These are phyloP conservation scores for Urechis unicinctus DNA, from an alignment of 2,888 invertebrate species.

Conservation along the genomic window DNA sequence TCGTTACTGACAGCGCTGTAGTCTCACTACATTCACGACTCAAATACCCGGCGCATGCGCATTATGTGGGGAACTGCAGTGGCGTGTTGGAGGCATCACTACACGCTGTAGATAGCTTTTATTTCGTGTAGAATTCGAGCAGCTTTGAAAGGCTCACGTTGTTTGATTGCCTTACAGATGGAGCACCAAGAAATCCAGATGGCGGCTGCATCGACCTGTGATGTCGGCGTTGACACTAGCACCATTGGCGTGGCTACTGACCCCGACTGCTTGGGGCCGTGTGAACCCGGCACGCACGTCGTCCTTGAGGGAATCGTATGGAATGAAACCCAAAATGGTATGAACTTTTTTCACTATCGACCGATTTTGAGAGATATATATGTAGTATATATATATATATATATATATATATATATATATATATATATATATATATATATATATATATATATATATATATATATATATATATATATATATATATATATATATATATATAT, in stretches of 20 bases:
- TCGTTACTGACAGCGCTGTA: too few species aligned
- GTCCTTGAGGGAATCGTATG: conserved; percentile 96
- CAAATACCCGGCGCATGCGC: too few species aligned
- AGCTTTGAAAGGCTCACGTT: too few species aligned
- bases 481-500: conserved; percentile 9
- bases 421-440: conserved; percentile 10
- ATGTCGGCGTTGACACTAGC: conserved; percentile 26
- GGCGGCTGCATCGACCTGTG: background rate
- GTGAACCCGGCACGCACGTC: conserved; percentile 95
- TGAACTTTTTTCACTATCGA: too few species aligned
- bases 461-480: conserved; percentile 12
- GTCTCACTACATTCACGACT: too few species aligned
- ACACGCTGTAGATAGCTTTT: too few species aligned
- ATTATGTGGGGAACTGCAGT: too few species aligned
- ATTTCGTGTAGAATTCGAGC: too few species aligned
- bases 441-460: conserved; percentile 11
- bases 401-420: conserved; percentile 3
- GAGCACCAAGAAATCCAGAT: too few species aligned
- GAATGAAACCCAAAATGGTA: conserved; percentile 83
- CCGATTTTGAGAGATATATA: background rate
- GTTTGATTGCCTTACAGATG: too few species aligned
- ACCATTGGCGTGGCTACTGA: conserved; percentile 92
- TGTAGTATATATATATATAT: background rate
- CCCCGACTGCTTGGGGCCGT: conserved; percentile 93
- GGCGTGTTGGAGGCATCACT: too few species aligned